phyloP scores from a whole-genome alignment of 2,888 invertebrate genomes.

The Tenthredo distinguenda region DNA sequence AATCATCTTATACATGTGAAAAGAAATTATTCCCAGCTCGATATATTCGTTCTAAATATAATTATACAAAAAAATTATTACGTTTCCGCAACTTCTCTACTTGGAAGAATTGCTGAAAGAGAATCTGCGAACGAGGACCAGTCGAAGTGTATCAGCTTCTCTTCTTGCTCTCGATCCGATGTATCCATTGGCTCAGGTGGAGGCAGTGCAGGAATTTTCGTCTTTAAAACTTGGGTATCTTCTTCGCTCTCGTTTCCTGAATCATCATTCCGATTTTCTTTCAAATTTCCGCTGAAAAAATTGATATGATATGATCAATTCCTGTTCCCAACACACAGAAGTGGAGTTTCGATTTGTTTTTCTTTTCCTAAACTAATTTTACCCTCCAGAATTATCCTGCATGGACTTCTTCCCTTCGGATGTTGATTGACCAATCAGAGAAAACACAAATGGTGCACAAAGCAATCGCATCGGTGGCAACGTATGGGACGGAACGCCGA shows the following conservation, averaged over 20 bases:
- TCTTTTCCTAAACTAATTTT: neutral
- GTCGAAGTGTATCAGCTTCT: slow-evolving; percentile 63
- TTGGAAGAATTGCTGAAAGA: slow-evolving; percentile 68
- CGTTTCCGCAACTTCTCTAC: slow-evolving; percentile 56
- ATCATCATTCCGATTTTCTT: slow-evolving; percentile 50
- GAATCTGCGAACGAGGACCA: slow-evolving; percentile 66
- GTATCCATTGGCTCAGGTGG: slow-evolving; percentile 49
- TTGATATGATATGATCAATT: neutral
- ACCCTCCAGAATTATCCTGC: slow-evolving; percentile 62
- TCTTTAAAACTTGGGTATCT: slow-evolving; percentile 53
- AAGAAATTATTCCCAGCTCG: neutral
- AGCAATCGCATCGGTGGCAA: slow-evolving; percentile 76
- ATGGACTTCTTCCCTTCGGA: slow-evolving; percentile 57
- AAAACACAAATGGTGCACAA: slow-evolving; percentile 74
- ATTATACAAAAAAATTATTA: neutral
- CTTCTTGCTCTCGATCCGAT: slow-evolving; percentile 49
- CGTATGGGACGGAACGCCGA: slow-evolving; percentile 75
- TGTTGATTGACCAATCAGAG: slow-evolving; percentile 64
- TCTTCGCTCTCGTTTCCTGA: slow-evolving; percentile 63
- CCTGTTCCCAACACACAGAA: neutral
- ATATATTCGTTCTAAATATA: neutral
- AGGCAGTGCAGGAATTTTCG: neutral
- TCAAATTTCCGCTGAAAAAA: slow-evolving; percentile 9
- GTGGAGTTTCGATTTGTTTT: neutral
- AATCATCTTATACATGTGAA: neutral